Evolutionary conservation across 2,797 vertebrate species (phyloP), one percentile per base, ranked within the genome.

Genomic region (Scleropages formosus): DNA sequence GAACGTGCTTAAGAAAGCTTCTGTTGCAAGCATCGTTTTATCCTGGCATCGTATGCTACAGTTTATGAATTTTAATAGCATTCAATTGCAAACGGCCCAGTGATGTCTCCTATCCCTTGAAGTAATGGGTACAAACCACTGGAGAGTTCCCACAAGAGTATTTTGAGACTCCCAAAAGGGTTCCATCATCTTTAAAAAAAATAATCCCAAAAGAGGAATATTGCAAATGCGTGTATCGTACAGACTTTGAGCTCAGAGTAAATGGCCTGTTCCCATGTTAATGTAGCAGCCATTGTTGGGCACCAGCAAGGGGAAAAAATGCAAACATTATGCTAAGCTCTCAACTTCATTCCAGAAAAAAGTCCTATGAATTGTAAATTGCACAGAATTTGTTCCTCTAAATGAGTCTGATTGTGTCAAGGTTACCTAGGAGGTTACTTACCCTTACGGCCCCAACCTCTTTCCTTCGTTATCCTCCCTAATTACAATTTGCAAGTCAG

Each of bases 61-160:
- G 89, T 91, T 91, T 92, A 92, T 92, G 91, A 91, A 93, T 93
- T 92, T 92, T 92, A 91, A 93, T 91, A 87, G 88, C 88, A 84
- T 88, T 90, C 90, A 91, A 90, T 89, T 89, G 89, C 86, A 89
- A 87, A 2, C 84, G 86, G 86, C 89, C 90, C 89, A 85, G 87
- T 87, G 85, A 79, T 89, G 90, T 90, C 91, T 91, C 89, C 87
- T 88, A 89, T 90, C 89, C 91, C 88, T 87, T 88, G 88, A 88
- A 91, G 91, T 91, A 93, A 92, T 91, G 89, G 89, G 87, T 87
- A 90, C 87, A 88, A 91, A 88, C 88, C 92, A 88, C 89, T 85
- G 82, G 91, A 91, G 90, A 92, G 84, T 89, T 89, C 82, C 80
- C 85, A 83, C 31, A 80, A 75, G 82, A 83, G 85, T 85, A 86